Base-by-base conservation (phyloP, 1,140 invertebrate species). In the Platorchestia sp. region DNA sequence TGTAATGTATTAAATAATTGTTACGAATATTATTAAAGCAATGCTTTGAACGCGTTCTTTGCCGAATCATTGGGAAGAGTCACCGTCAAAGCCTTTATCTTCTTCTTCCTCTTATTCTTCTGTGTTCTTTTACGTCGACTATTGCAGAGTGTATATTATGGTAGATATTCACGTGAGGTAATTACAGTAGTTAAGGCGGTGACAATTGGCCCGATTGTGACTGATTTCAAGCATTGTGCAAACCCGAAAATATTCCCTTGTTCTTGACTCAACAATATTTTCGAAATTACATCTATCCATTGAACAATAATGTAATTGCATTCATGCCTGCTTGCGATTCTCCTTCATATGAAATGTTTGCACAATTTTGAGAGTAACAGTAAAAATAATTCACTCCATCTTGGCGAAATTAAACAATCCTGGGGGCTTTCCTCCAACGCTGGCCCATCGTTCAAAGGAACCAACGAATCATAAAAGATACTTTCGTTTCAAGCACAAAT, bases 1-100 rank as follows among this genome's bases (percentile, higher is more conserved):
- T 75, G 59, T 75, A 75, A 75, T 75, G 59, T 75, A 75, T 75
- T 75, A 75, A 75, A 36, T 75, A 75, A 75, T 75, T 75, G 59
- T 75, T 75, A 75, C 59, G 59, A 75, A 75, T 75, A 27, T 75
- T 75, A 75, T 75, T 27, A 36, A 75, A 75, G 59, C 59, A 3
- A 19, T 22, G 27, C 59, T 75, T 75, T 36, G 59, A 22, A 75
- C 14, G 10, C 59, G 59, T 36, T 10, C 27, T 51, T 75, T 75
- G 59, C 59, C 7, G 59, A 36, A 36, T 36, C 59, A 75, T 75
- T 36, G 59, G 59, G 59, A 75, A 75, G 59, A 27, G 59, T 75
- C 14, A 75, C 36, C 59, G 59, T 75, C 59, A 75, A 75, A 75
- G 59, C 59, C 59, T 75, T 75, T 75, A 75, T 75, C 59, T 75